A percentile compares a stretch with the other conserved stretches of the same genome.
Conservation (phyloP, 2,888 invertebrate species). For the Epinotia demarniana region DNA sequence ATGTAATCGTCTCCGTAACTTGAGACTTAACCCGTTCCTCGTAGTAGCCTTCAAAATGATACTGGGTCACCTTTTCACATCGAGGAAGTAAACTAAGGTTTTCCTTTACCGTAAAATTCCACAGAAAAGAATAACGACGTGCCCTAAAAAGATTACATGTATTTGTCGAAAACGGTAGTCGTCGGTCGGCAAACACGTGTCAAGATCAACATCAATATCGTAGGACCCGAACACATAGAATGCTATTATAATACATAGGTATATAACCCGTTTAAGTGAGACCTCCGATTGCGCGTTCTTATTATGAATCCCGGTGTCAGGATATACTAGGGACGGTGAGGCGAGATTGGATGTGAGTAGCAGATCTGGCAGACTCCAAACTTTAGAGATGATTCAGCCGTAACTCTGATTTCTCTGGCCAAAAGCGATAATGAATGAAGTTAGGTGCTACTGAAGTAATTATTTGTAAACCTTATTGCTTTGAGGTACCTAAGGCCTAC, state of each 20-base stretch:
- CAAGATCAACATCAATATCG: conserved; percentile 44
- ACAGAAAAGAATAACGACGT: conserved; percentile 18
- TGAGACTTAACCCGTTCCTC: background rate
- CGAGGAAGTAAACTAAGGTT: conserved; percentile 4
- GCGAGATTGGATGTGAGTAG: background rate
- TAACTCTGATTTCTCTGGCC: background rate
- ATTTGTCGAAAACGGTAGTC: conserved; percentile 49
- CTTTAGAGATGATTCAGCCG: conserved; percentile 17
- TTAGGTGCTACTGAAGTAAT: background rate
- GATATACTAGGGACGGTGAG: background rate
- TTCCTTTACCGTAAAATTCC: conserved; percentile 24
- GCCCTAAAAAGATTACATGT: conserved; percentile 40
- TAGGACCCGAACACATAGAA: conserved; percentile 47
- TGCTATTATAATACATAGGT: background rate
- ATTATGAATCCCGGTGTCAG: background rate
- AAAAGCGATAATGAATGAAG: background rate
- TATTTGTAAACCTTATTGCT: background rate
- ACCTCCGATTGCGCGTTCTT: background rate
- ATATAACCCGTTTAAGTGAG: background rate
- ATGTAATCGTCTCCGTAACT: background rate
- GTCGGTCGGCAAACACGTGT: conserved; percentile 49
- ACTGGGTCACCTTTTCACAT: conserved; percentile 10
- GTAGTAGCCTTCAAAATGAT: background rate
- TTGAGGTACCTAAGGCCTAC: background rate
- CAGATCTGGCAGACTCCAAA: background rate